Percentiles rank a stretch among this genome's conserved stretches.
Conservation (phyloP, 1,140 invertebrate genomes). For the Papilio polyxenes region DNA sequence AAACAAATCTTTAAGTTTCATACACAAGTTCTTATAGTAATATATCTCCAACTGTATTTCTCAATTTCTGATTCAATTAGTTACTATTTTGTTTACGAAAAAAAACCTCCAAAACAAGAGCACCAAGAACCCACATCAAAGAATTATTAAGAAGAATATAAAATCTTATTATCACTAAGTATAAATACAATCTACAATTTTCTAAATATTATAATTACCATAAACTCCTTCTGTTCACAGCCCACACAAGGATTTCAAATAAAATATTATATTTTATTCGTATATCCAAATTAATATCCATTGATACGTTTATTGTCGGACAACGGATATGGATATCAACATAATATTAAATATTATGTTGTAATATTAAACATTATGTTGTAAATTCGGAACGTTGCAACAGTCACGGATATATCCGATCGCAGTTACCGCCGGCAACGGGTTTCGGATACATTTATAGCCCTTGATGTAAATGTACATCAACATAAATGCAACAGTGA, state of each 20-base stretch:
- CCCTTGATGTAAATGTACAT: constrained; percentile 39
- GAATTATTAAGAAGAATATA: too few relatives aligned
- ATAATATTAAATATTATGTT: constrained; percentile 34
- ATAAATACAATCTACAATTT: too few relatives aligned
- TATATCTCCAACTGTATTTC: too few relatives aligned
- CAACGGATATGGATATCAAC: constrained; percentile 25
- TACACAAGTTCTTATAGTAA: too few relatives aligned
- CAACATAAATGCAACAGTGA: constrained; percentile 32
- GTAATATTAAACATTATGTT: constrained; percentile 29
- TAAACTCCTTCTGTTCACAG: background rate
- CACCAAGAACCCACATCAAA: too few relatives aligned
- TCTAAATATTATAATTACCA: too few relatives aligned
- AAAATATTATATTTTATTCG: background rate
- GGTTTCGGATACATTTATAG: constrained; percentile 46
- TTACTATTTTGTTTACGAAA: too few relatives aligned
- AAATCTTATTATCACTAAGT: too few relatives aligned
- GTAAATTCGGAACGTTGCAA: constrained; percentile 39
- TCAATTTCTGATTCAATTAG: too few relatives aligned
- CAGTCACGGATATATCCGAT: constrained; percentile 44
- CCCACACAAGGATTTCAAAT: constrained; percentile 3
- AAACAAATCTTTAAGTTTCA: too few relatives aligned
- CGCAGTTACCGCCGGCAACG: constrained; percentile 47
- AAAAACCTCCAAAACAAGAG: too few relatives aligned
- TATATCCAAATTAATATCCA: background rate
- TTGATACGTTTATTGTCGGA: background rate